Base-by-base conservation (phyloP, 2,797 vertebrate species). In the Scarus forsteni region DNA sequence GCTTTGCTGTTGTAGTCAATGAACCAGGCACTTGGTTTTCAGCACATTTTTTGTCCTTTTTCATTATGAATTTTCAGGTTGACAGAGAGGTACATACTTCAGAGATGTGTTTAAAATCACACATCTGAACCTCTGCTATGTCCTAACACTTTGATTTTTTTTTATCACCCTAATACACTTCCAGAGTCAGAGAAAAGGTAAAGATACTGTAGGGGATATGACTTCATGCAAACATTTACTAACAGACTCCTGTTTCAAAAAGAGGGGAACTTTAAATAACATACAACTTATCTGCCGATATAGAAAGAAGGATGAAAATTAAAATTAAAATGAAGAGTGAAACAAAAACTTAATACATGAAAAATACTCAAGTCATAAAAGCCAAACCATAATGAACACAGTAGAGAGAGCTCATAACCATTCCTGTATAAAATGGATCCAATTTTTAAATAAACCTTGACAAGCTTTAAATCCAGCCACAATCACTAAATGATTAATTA, bases 401-500 rank as follows among this genome's bases (percentile, higher is more conserved):
- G 48, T 18, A 48, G 9, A 70, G 69, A 18, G 0, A 45, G 48
- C 7, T 71, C 5, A 3, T 57, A 60, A 60, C 73, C 55, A 70
- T 72, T 49, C 70, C 52, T 15, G 53, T 43, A 40, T 71, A 75
- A 66, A 70, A 61, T 43, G 16, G 40, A 61, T 49, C 66, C 11
- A 44, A 73, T 70, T 73, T 81, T 59, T 2, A 56, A 63, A 74
- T 60, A 39, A 69, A 56, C 18, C 44, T 9, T 8, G 74, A 58
- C 5, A 57, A 75, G 55, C 73, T 52, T 42, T 61, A 13, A 77
- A 66, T 72, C 13, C 43, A 54, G 69, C 66, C 81, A 79, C 59
- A 43, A 77, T 70, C 77, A 67, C 34, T 64, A 0, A 1, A 40
- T 62, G 64, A 80, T 82, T 81, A 44, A 82, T 87, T 84, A 74